Base-by-base conservation (phyloP, 2,113 vertebrate genomes). In the Syngnathus typhle region DNA sequence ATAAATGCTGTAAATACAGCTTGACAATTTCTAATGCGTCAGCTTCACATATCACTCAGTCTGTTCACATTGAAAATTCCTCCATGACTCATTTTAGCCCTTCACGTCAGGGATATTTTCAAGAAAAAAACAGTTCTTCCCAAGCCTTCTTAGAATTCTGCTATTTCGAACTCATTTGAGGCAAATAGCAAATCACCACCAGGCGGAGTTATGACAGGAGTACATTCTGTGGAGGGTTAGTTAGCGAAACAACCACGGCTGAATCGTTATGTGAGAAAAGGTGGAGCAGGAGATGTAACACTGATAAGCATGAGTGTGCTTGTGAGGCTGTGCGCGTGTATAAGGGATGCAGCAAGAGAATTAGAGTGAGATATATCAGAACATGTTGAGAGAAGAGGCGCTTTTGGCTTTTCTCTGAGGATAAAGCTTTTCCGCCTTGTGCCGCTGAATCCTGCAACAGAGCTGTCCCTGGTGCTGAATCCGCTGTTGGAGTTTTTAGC, bases 391-490 rank as follows among this genome's bases (percentile, higher is more conserved):
- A 79, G 23, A 72, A 77, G 81, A 79, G 23, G 75, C 82, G 82
- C 74, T 86, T 87, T 87, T 76, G 79, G 82, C 71, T 87, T 84
- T 82, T 84, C 77, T 84, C 75, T 9, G 70, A 83, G 82, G 85
- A 87, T 85, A 80, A 83, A 83, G 84, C 81, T 78, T 82, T 82
- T 87, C 81, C 75, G 82, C 71, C 78, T 83, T 85, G 78, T 79
- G 79, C 76, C 64, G 82, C 80, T 80, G 82, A 81, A 73, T 77
- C 80, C 59, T 15, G 6, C 68, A 61, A 63, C 65, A 60, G 62
- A 72, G 1, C 81, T 87, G 84, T 87, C 87, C 84, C 7, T 79
- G 79, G 76, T 87, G 84, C 87, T 88, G 79, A 88, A 83, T 77
- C 44, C 59, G 76, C 82, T 79, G 62, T 54, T 39, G 10, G 39